phyloP scores from a whole-genome alignment of 2,888 invertebrate species.

The Epinotia brunnichana region DNA sequence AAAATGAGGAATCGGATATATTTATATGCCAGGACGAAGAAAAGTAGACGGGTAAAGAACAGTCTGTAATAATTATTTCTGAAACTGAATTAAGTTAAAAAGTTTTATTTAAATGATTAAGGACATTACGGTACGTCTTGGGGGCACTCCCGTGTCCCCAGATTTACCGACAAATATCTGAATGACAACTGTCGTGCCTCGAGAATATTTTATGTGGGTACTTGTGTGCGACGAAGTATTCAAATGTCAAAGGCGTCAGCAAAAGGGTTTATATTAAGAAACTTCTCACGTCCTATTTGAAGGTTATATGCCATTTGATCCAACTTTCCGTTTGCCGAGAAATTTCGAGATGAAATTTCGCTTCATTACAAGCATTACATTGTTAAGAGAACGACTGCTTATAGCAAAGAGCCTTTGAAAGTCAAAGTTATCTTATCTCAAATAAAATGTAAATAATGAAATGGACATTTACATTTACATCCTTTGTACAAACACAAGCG shows the following conservation, averaged over 20 bases:
- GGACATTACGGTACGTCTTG: too few relatives aligned
- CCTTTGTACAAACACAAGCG: too few relatives aligned
- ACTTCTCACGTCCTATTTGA: constrained; percentile 37
- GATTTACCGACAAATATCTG: not conserved
- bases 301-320: constrained; percentile 16
- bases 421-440: constrained; percentile 24
- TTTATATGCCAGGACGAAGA: too few relatives aligned
- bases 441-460: constrained; percentile 7
- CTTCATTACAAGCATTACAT: constrained; percentile 20
- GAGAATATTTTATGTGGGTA: not conserved
- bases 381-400: not conserved
- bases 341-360: constrained; percentile 21
- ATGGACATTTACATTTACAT: not conserved
- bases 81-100: too few relatives aligned
- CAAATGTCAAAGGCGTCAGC: constrained; percentile 20
- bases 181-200: not conserved
- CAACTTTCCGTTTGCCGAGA: constrained; percentile 26
- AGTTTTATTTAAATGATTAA: too few relatives aligned
- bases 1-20: too few relatives aligned
- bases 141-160: too few relatives aligned
- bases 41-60: too few relatives aligned
- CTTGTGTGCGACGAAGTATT: constrained; percentile 19
- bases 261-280: constrained; percentile 26
- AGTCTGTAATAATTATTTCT: too few relatives aligned
- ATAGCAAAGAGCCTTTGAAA: constrained; percentile 22